Evolutionary conservation across 2,888 invertebrate species (phyloP).

Genomic region (Harpagoxenus sublaevis): DNA sequence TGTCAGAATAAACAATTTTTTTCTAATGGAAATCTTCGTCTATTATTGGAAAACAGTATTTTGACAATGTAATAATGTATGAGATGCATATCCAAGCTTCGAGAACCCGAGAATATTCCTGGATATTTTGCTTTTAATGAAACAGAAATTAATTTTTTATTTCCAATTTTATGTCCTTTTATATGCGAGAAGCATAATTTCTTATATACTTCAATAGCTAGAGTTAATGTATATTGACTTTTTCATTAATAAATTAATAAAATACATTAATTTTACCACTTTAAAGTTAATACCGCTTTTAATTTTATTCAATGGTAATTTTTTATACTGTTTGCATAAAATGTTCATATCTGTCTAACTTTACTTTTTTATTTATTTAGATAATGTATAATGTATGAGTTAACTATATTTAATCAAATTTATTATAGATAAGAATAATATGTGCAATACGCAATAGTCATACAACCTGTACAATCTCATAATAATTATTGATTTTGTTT

Average conservation of each 20-base stretch:
- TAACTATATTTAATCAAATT: conserved; percentile 15
- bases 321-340: background rate
- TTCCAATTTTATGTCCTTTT: background rate
- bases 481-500: conserved; percentile 44
- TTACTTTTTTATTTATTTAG: background rate
- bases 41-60: background rate
- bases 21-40: background rate
- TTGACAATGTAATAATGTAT: background rate
- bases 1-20: background rate
- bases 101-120: background rate
- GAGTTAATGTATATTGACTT: conserved; percentile 2
- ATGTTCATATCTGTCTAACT: background rate
- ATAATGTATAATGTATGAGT: background rate
- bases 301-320: background rate
- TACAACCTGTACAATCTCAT: background rate
- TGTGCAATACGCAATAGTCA: background rate
- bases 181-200: background rate
- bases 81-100: background rate
- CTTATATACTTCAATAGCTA: background rate
- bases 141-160: background rate
- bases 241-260: conserved; percentile 1
- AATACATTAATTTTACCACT: background rate
- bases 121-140: background rate
- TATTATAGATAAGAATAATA: conserved; percentile 24
- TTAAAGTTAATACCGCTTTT: background rate